Percentiles rank a stretch among this genome's conserved stretches.
Evolutionary conservation across 2,888 invertebrate genomes (phyloP).

Genomic region (Harpalus rubripes): DNA sequence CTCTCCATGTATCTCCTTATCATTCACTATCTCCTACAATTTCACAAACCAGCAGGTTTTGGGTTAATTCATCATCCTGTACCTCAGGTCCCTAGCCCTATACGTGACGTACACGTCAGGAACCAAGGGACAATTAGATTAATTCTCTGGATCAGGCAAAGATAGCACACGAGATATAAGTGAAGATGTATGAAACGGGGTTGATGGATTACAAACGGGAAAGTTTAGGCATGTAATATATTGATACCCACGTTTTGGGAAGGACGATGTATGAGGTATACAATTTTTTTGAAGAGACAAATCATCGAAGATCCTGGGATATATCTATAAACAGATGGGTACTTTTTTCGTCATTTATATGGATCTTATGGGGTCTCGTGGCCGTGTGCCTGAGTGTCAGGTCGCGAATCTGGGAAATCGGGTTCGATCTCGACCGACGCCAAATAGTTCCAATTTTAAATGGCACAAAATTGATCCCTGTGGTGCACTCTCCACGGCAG

Average conservation of each 20-base stretch:
- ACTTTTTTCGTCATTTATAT: not conserved
- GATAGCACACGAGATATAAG: slow-evolving; percentile 22
- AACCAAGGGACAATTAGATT: slow-evolving; percentile 38
- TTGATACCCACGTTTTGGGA: not conserved
- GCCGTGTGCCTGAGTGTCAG: too few species aligned
- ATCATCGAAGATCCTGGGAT: not conserved
- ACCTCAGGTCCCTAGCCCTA: not conserved
- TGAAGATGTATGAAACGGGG: slow-evolving; percentile 28
- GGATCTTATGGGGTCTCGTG: not conserved
- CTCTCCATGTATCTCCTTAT: not conserved
- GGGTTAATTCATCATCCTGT: not conserved
- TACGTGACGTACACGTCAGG: not conserved
- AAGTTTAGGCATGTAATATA: not conserved
- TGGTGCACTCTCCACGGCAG: too few species aligned
- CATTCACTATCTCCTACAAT: not conserved
- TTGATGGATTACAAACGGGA: slow-evolving; percentile 12
- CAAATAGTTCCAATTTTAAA: too few species aligned
- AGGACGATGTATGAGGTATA: not conserved
- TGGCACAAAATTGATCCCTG: too few species aligned
- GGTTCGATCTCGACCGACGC: too few species aligned
- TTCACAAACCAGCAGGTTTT: not conserved
- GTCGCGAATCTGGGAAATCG: too few species aligned
- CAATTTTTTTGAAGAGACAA: not conserved
- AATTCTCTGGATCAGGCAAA: slow-evolving; percentile 20
- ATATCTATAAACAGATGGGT: not conserved